Conservation (phyloP, 1,140 invertebrate genomes). For the Stegodyphus dumicola region DNA sequence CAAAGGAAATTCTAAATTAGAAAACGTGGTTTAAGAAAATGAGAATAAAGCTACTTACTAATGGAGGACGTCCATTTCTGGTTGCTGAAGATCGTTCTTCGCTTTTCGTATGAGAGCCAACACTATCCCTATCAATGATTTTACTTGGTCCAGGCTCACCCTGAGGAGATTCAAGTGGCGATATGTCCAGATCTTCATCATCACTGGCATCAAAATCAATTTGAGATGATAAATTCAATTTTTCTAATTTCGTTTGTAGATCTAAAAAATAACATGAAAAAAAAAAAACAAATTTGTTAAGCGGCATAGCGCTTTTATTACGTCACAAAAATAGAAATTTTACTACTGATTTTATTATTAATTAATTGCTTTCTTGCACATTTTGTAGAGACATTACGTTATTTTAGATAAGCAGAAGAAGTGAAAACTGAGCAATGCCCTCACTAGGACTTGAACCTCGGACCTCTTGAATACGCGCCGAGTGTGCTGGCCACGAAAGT, state of each 20-base stretch:
- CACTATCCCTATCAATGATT: background rate
- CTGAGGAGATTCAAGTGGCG: constrained; percentile 29
- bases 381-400: too few species aligned
- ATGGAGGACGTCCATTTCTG: constrained; percentile 30
- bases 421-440: too few species aligned
- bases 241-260: constrained; percentile 35
- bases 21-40: too few species aligned
- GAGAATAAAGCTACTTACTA: background rate
- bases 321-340: too few species aligned
- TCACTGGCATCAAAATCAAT: constrained; percentile 59
- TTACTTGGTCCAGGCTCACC: constrained; percentile 3
- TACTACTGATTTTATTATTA: too few species aligned
- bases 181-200: constrained; percentile 51
- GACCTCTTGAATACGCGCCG: too few species aligned
- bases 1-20: too few species aligned
- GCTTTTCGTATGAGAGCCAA: background rate
- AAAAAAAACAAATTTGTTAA: background rate
- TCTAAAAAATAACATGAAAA: constrained; percentile 13
- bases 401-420: too few species aligned
- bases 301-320: background rate
- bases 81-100: background rate
- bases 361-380: too few species aligned
- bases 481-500: too few species aligned
- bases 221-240: constrained; percentile 47
- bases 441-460: too few species aligned